phyloP scores from a whole-genome alignment of 2,797 vertebrate genomes.

The Gobionotothen gibberifrons region DNA sequence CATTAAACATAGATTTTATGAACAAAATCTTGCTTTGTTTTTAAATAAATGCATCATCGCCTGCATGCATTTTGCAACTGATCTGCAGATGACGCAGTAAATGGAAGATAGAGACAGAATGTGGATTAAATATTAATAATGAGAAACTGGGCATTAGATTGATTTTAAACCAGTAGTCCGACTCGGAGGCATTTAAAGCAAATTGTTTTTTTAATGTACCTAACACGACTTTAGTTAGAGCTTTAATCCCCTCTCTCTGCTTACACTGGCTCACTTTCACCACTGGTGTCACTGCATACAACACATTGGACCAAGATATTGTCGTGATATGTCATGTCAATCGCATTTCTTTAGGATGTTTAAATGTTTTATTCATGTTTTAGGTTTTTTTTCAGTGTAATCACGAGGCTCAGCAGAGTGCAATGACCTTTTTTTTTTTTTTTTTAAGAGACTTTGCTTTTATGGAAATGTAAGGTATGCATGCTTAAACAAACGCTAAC shows the following conservation, averaged over 20 bases:
- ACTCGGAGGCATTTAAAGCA: neutral
- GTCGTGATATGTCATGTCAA: conserved; percentile 40
- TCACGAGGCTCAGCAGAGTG: conserved; percentile 69
- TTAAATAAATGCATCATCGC: conserved; percentile 2
- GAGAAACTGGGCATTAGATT: conserved; percentile 13
- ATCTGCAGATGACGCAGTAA: conserved; percentile 11
- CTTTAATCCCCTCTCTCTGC: conserved; percentile 14
- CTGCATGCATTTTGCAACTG: conserved; percentile 30
- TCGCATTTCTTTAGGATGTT: conserved; percentile 29
- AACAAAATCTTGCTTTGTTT: conserved; percentile 16
- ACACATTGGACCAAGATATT: conserved; percentile 68
- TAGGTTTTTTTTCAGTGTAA: conserved; percentile 53
- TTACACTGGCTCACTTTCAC: conserved; percentile 58
- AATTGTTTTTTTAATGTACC: neutral
- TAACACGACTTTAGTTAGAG: neutral
- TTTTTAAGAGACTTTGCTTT: conserved; percentile 37
- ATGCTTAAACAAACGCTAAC: conserved; percentile 47
- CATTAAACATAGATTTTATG: neutral
- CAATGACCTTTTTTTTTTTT: conserved; percentile 58
- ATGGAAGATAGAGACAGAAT: neutral
- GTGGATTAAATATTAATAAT: neutral
- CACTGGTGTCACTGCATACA: conserved; percentile 53
- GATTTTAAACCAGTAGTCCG: neutral
- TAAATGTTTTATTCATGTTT: conserved; percentile 38
- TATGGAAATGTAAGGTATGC: conserved; percentile 58